A percentile compares a stretch with the other conserved stretches of the same genome.
phyloP scores from a whole-genome alignment of 1,140 invertebrate genomes.

The Drosophila serrata region DNA sequence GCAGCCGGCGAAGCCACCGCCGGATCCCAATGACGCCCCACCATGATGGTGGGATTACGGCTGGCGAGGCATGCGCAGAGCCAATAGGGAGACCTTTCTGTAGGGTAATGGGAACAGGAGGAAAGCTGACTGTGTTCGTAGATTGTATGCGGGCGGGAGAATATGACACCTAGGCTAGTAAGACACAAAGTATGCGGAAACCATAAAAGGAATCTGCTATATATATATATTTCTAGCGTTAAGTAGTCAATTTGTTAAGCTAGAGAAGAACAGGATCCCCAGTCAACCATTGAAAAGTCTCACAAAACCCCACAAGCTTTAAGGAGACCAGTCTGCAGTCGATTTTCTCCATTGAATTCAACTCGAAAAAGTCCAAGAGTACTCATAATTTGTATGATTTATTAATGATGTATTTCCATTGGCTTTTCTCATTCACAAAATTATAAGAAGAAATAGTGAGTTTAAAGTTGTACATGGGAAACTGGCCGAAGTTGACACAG shows the following conservation, averaged over 20 bases:
- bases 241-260: constrained; percentile 80
- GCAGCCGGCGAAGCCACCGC: constrained; percentile 71
- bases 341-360: not conserved
- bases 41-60: constrained; percentile 66
- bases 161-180: constrained; percentile 38
- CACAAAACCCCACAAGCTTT: not conserved
- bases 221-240: constrained; percentile 41
- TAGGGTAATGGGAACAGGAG: constrained; percentile 51
- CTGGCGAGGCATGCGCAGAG: constrained; percentile 24
- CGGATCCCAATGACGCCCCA: constrained; percentile 69
- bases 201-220: not conserved
- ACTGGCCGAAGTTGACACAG: constrained; percentile 34
- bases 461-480: not conserved
- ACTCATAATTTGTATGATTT: not conserved
- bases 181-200: constrained; percentile 18
- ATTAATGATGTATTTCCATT: not conserved
- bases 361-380: not conserved
- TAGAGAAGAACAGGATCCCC: constrained; percentile 2
- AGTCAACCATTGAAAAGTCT: constrained; percentile 10
- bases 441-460: no score
- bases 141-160: constrained; percentile 49
- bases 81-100: constrained; percentile 57
- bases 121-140: constrained; percentile 79
- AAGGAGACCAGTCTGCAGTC: constrained; percentile 8
- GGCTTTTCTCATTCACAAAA: not conserved